Percentiles rank a stretch among this genome's conserved stretches.
Evolutionary conservation across 2,888 invertebrate species (phyloP).

Genomic region (Congeria kusceri): DNA sequence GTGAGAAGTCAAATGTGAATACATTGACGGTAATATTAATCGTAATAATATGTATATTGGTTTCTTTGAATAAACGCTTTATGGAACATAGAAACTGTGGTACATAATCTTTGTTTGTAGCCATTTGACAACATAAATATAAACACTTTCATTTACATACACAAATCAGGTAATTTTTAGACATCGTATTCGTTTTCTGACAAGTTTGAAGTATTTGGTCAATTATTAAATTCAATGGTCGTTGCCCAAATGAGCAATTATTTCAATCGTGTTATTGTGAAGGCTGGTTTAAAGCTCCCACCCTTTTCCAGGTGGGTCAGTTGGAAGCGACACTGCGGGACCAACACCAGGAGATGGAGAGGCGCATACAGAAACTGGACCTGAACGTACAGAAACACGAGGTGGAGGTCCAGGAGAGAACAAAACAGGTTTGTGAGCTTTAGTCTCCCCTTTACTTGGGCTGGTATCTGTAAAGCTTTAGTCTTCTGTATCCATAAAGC

Average conservation of each 20-base stretch:
- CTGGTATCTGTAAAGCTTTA: not conserved
- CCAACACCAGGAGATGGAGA: constrained; percentile 76
- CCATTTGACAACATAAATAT: not conserved
- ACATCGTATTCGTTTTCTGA: no score
- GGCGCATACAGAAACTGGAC: constrained; percentile 77
- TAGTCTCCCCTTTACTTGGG: not conserved
- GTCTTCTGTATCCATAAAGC: not conserved
- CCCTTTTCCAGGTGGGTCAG: constrained; percentile 73
- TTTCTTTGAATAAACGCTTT: no score
- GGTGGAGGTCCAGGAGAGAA: constrained; percentile 75
- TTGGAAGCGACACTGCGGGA: constrained; percentile 77
- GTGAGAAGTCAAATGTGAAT: no score
- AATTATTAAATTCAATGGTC: not conserved
- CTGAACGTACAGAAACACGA: constrained; percentile 75
- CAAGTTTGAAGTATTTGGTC: not conserved
- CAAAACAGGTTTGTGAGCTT: constrained; percentile 72
- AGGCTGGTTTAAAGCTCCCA: not conserved
- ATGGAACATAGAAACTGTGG: no score
- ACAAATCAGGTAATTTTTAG: not conserved
- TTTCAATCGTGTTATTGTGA: no score
- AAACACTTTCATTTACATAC: not conserved
- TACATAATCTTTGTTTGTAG: no score
- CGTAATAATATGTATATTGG: no score
- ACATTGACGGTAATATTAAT: no score
- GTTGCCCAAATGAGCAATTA: no score